Base-by-base conservation (phyloP, 35 echinoderm and acorn worm genomes). In the Patiria miniata region DNA sequence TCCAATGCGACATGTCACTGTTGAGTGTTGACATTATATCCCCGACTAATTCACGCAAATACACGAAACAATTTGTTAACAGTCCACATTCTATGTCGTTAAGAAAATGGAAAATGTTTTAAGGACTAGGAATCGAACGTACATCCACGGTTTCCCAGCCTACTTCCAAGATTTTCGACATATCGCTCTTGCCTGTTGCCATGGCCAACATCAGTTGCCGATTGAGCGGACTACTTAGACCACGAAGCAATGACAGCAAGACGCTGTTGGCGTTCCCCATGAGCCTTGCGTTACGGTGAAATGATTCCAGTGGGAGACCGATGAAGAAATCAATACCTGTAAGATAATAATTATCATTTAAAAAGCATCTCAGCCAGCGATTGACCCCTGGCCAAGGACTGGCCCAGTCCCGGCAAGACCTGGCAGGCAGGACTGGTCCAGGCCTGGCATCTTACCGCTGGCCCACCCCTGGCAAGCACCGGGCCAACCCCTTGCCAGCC, bases 311-410 rank as follows among this genome's bases (percentile, higher is more conserved):
- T 0, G 88, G 88, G 15, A 83, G 79, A 23, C 88, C 88, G 33
- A 90, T 90, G 57, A 29, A 68, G 39, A 90, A 90, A 26, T 90
- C 88, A 10, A 90, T 83, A 77, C 37, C 88, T 90, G 88, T 58
- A 36, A 9, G 19, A 23, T 16, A 78, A 36, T 3, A 37, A 78
- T 57, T 10, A 10, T 57, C n/a, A n/a, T 57, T 57, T 14, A 57
- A 57, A n/a, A n/a, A n/a, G n/a, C n/a, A n/a, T n/a, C 76, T 32
- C 29, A 78, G 37, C 37, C 37, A 36, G 29, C 29, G 5, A 19
- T 39, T 16, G 14, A 6, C 76, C 76, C 37, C 21, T 16, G 15
- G 1, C 76, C 76, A n/a, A n/a, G n/a, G n/a, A n/a, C n/a, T n/a
- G n/a, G n/a, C n/a, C n/a, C 5, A 6, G 2, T 17, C 1, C 76